Evolutionary conservation across 2,888 invertebrate species (phyloP).

Genomic region (Trachelus stipa): DNA sequence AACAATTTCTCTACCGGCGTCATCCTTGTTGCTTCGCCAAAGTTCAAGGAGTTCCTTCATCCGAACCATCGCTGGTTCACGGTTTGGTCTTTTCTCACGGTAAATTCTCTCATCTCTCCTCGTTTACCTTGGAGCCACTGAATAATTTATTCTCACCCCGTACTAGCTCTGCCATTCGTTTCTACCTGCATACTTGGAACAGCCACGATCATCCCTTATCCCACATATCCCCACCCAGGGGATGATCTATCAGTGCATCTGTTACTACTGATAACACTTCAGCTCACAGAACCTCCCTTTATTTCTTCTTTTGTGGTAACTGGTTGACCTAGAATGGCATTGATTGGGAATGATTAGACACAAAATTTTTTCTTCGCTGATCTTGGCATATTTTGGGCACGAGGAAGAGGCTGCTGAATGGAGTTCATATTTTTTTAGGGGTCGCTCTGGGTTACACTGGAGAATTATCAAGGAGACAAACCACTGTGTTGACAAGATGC

Average conservation of each 20-base stretch:
- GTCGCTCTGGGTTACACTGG: background rate
- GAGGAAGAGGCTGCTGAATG: background rate
- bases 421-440: background rate
- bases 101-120: conserved; percentile 1
- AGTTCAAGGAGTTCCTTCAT: background rate
- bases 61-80: background rate
- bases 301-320: background rate
- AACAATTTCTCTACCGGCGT: background rate
- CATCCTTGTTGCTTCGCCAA: background rate
- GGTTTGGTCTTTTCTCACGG: background rate
- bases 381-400: background rate
- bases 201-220: background rate
- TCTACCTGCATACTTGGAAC: background rate
- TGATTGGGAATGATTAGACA: background rate
- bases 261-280: background rate
- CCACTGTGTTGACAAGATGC: background rate
- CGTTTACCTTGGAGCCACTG: background rate
- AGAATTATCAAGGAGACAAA: background rate
- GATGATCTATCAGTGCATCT: background rate
- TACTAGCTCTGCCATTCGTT: background rate
- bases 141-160: conserved; percentile 9
- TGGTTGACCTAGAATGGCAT: background rate
- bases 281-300: background rate
- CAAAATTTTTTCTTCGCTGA: background rate
- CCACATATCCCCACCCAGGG: background rate